A percentile compares a stretch with the other conserved stretches of the same genome.
Conservation (phyloP, 2,888 invertebrate genomes). For the Heteromurus nitidus region DNA sequence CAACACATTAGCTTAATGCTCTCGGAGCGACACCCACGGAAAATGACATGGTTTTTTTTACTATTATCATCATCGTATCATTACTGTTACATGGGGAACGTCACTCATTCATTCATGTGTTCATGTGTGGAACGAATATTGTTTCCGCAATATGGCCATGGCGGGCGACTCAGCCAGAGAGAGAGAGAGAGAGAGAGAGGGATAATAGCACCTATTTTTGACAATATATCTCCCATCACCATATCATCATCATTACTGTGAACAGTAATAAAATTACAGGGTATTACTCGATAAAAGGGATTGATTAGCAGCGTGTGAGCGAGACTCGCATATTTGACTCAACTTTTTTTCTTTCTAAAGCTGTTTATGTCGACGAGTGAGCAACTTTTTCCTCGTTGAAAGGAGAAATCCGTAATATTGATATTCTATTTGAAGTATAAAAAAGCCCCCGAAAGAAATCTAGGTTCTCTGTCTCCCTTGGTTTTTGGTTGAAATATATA, state of each 20-base stretch:
- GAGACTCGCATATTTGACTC: too few species aligned
- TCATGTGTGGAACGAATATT: too few species aligned
- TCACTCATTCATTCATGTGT: too few species aligned
- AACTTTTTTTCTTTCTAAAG: too few species aligned
- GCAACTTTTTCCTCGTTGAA: too few species aligned
- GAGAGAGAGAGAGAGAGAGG: not conserved
- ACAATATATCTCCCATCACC: not conserved
- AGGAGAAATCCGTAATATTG: too few species aligned
- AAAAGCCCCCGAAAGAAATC: too few species aligned
- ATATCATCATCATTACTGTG: not conserved
- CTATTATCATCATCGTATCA: constrained; percentile 20
- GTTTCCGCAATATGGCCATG: not conserved
- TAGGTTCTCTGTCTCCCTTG: too few species aligned
- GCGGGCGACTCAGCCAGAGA: not conserved
- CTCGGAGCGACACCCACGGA: constrained; percentile 19
- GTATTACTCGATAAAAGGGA: constrained; percentile 23
- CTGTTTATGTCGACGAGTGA: constrained; percentile 6
- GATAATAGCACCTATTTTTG: not conserved
- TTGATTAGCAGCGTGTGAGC: constrained; percentile 20
- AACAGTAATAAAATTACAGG: constrained; percentile 5
- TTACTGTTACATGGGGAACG: too few species aligned
- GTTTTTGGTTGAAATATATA: too few species aligned
- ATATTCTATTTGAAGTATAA: too few species aligned
- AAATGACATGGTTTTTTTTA: constrained; percentile 46
- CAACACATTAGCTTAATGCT: constrained; percentile 48